These are phyloP conservation scores for Sebastes paucispinis DNA, from an alignment of 2,797 vertebrate species.

Conservation along the genomic window DNA sequence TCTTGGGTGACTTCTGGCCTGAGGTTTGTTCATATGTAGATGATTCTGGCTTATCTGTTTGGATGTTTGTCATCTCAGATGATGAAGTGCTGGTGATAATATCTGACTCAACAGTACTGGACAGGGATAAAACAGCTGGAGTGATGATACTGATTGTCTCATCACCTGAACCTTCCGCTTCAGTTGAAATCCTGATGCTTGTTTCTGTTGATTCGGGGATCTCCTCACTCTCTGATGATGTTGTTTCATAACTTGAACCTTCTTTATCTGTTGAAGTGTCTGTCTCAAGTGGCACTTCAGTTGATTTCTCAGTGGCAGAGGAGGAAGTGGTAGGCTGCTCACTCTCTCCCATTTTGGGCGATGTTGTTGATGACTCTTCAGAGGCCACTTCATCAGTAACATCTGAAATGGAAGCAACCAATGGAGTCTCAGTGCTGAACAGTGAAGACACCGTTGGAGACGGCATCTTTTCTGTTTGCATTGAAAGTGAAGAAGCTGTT, in stretches of 20 bases:
- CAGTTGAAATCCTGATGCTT: constrained; percentile 9
- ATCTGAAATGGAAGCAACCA: constrained; percentile 1
- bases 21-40: constrained; percentile 10
- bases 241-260: constrained; percentile 1
- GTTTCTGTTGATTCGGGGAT: constrained; percentile 8
- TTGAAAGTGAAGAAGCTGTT: background rate
- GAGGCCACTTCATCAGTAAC: background rate
- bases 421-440: constrained; percentile 29
- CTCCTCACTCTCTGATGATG: constrained; percentile 5
- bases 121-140: background rate
- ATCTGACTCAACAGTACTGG: background rate
- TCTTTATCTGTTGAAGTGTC: constrained; percentile 5
- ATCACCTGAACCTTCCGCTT: constrained; percentile 14
- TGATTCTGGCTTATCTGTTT: constrained; percentile 8
- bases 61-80: background rate
- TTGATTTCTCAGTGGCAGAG: constrained; percentile 13
- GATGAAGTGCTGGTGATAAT: constrained; percentile 11
- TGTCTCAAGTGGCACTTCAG: background rate
- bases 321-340: background rate
- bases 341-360: constrained; percentile 6
- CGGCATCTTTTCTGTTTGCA: background rate
- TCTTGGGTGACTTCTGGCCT: constrained; percentile 1
- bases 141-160: background rate
- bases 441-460: constrained; percentile 17
- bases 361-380: background rate